Base-by-base conservation (phyloP, 2,888 invertebrate species). In the Lithosia quadra region DNA sequence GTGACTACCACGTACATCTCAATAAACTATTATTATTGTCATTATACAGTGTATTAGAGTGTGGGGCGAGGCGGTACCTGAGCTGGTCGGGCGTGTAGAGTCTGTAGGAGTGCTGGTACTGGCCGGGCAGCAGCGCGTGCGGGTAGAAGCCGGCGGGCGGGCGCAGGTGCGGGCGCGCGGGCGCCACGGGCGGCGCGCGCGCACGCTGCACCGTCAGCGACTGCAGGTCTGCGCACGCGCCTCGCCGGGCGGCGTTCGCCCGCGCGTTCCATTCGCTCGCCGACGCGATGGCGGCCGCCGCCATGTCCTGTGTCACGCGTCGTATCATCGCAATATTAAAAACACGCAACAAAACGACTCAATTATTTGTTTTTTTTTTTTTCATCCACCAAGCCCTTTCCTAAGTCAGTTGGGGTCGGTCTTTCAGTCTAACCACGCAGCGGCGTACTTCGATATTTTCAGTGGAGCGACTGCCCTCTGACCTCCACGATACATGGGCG, bases 121-220 rank as follows among this genome's bases (percentile, higher is more conserved):
- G 99, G n/a, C 99, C 99, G 53, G 99, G 99, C 82, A 99, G 97
- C 75, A 99, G 95, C 59, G 99, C 97, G 73, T 99, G 97, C 24
- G 99, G 99, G 95, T 99, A 99, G 90, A 96, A 91, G 78, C 96
- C 95, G 63, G 93, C 94, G 63, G 95, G 95, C 68, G 96, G 95
- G 2, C 92, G 86, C 73, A 94, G 91, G 75, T 88, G 90, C 65
- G 76, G 28, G 11, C 77, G 76, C 33, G 86, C 76, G 68, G 75
- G 77, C 61, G 72, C 61, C 39, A 73, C 36, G 49, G 75, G 76
- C 11, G 84, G 77, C n/a, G 82, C 34, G 55, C 90, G 87, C 1
- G 89, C 89, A 36, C 97, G 96, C 89, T 98, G 98, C 75, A 99
- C 96, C 0, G 97, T 97, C 81, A 97, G 97, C 60, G 98, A 98